phyloP scores from a whole-genome alignment of 2,797 vertebrate species.

The Podarcis siculus region DNA sequence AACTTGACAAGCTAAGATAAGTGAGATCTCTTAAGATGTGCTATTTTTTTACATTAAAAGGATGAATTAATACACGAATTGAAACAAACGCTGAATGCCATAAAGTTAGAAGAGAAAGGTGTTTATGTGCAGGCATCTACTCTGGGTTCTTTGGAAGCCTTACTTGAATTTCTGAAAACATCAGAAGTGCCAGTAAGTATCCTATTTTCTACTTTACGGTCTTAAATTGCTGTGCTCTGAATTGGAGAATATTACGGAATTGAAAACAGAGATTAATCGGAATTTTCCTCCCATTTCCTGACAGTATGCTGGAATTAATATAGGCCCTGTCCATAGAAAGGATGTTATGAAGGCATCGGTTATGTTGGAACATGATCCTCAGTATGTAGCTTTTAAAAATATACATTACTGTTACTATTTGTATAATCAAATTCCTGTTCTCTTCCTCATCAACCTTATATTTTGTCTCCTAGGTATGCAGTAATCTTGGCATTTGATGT shows the following conservation, averaged over 20 bases:
- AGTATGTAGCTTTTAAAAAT: conserved; percentile 80
- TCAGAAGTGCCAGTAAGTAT: conserved; percentile 96
- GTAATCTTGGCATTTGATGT: conserved; percentile 97
- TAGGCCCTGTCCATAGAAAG: conserved; percentile 96
- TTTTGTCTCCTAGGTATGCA: conserved; percentile 82
- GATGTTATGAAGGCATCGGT: conserved; percentile 97
- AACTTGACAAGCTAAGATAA: not conserved
- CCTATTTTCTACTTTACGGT: not conserved
- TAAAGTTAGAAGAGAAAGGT: conserved; percentile 97
- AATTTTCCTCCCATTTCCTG: conserved; percentile 28
- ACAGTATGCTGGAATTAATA: conserved; percentile 98
- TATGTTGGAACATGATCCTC: conserved; percentile 95
- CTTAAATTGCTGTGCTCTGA: not conserved
- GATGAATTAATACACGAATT: conserved; percentile 94
- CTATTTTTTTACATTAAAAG: conserved; percentile 70
- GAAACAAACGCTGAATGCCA: conserved; percentile 94
- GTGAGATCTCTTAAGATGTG: not conserved
- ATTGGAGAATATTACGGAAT: not conserved
- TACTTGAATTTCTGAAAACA: conserved; percentile 94
- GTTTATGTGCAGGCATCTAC: conserved; percentile 98
- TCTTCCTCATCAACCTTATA: not conserved
- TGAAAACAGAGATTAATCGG: not conserved
- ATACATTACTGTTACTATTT: rapidly evolving
- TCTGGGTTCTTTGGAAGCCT: conserved; percentile 94
- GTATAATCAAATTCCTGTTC: rapidly evolving